Evolutionary conservation across 1,140 invertebrate genomes (phyloP).

Genomic region (Melipona quadrifasciata): DNA sequence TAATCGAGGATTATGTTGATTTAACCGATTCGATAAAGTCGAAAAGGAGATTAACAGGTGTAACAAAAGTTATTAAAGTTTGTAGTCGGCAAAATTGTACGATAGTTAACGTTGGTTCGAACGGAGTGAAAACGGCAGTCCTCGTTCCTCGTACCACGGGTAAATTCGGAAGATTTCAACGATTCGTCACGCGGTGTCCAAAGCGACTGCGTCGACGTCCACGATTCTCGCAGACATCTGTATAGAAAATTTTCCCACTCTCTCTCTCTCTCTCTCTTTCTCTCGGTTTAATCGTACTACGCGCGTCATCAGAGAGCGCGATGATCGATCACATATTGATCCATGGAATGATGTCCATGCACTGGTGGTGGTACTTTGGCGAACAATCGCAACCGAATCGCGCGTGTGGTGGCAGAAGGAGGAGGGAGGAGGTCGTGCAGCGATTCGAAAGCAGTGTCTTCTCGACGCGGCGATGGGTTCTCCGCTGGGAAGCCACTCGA

Average conservation of each 20-base stretch:
- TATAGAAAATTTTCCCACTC: not conserved
- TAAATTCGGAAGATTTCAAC: conserved; percentile 33
- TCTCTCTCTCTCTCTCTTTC: not conserved
- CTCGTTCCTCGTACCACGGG: no score
- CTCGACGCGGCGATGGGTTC: conserved; percentile 45
- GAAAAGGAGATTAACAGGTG: conserved; percentile 1
- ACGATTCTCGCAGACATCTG: not conserved
- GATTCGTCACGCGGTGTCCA: conserved; percentile 15
- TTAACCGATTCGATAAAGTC: not conserved
- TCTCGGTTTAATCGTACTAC: not conserved
- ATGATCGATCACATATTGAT: conserved; percentile 21
- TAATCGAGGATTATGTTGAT: conserved; percentile 7
- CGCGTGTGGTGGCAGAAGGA: no score
- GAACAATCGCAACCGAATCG: not conserved
- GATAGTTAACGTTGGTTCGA: no score
- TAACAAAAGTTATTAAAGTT: not conserved
- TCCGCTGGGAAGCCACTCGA: conserved; percentile 42
- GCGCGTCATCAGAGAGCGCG: not conserved
- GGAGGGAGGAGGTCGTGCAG: not conserved
- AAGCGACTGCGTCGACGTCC: not conserved
- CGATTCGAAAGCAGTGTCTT: conserved; percentile 35
- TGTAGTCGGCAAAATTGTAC: not conserved
- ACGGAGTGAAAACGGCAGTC: no score
- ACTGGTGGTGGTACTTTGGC: not conserved
- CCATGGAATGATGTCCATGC: not conserved